Conservation (phyloP, 2,888 invertebrate genomes). For the Agelastica alni region DNA sequence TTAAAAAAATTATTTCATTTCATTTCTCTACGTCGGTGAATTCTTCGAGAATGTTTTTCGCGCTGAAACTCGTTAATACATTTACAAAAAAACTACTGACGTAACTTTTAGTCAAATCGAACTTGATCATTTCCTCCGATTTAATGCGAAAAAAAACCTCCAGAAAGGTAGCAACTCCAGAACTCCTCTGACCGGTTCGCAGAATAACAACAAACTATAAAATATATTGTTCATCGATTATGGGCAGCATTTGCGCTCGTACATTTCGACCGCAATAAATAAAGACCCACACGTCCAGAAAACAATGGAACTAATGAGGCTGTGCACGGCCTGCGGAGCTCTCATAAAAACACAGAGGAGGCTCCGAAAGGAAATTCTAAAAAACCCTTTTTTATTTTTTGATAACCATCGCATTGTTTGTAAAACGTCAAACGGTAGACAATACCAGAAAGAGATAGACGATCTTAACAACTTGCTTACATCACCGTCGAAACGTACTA, state of each 20-base stretch:
- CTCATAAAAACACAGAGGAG: constrained; percentile 22
- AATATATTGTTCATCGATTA: constrained; percentile 25
- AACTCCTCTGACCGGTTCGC: neutral
- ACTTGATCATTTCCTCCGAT: too few relatives aligned
- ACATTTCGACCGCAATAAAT: constrained; percentile 31
- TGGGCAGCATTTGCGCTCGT: constrained; percentile 21
- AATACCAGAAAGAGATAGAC: constrained; percentile 10
- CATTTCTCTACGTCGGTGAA: too few relatives aligned
- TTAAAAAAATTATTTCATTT: too few relatives aligned
- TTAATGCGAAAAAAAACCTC: too few relatives aligned
- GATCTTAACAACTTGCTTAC: constrained; percentile 15
- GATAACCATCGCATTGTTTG: constrained; percentile 29
- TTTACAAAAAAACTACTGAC: too few relatives aligned
- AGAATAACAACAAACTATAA: constrained; percentile 3
- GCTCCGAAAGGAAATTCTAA: constrained; percentile 26
- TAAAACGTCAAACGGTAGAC: constrained; percentile 22
- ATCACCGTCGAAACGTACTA: too few relatives aligned
- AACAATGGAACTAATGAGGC: constrained; percentile 38
- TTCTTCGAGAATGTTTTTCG: too few relatives aligned
- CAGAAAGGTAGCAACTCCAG: neutral
- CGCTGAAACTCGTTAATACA: too few relatives aligned
- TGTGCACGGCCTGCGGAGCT: constrained; percentile 17
- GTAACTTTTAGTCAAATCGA: too few relatives aligned
- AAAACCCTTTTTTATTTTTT: constrained; percentile 13
- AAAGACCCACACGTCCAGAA: constrained; percentile 36